phyloP scores from a whole-genome alignment of 2,113 vertebrate genomes.

The Trinectes maculatus region DNA sequence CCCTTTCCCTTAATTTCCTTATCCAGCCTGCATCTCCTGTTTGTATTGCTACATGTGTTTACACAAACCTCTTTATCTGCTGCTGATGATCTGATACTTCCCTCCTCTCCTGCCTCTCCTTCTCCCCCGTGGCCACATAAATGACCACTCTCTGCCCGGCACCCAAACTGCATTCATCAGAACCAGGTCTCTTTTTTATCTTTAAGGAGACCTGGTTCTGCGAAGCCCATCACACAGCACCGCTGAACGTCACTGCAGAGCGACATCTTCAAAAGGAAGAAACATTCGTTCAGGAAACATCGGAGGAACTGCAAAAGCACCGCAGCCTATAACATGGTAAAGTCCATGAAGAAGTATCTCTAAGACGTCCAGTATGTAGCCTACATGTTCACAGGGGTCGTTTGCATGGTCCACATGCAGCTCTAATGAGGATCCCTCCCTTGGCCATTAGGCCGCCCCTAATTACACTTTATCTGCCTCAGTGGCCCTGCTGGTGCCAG shows the following conservation, averaged over 20 bases:
- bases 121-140: constrained; percentile 16
- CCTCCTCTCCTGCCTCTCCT: constrained; percentile 25
- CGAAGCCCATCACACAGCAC: neutral
- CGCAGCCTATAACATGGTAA: too few relatives aligned
- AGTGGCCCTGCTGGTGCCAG: constrained; percentile 20
- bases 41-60: constrained; percentile 72
- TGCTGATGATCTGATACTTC: constrained; percentile 46
- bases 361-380: neutral
- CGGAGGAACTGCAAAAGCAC: too few relatives aligned
- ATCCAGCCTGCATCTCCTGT: constrained; percentile 81
- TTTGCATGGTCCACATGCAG: constrained; percentile 60
- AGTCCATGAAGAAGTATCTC: neutral
- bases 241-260: neutral
- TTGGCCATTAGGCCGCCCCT: constrained; percentile 51
- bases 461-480: constrained; percentile 64
- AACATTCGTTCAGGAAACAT: too few relatives aligned
- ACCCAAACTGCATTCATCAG: too few relatives aligned
- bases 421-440: constrained; percentile 63
- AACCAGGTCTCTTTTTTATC: neutral
- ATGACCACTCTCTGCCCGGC: neutral
- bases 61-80: constrained; percentile 70
- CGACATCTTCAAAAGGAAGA: constrained; percentile 3
- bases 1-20: constrained; percentile 84
- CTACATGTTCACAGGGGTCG: constrained; percentile 21
- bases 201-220: neutral